Evolutionary conservation across 2,797 vertebrate species (phyloP).

Genomic region (Arctocebus calabarensis): DNA sequence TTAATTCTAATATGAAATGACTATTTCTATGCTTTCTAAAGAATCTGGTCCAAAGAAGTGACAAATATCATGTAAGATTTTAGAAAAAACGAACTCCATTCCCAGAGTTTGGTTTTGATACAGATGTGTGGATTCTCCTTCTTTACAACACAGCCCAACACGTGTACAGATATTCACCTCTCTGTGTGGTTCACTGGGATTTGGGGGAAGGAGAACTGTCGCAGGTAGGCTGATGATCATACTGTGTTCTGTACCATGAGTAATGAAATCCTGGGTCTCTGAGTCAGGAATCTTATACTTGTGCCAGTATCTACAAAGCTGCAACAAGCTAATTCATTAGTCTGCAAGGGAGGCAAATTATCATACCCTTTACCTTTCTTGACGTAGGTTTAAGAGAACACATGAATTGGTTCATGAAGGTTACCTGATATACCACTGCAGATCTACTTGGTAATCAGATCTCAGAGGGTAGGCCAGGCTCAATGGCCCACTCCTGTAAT

Average conservation of each 20-base stretch:
- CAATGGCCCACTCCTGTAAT: too few species aligned
- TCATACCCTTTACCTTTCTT: neutral
- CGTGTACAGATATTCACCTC: neutral
- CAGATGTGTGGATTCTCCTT: neutral
- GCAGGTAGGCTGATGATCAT: neutral
- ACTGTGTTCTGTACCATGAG: neutral
- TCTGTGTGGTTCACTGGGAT: neutral
- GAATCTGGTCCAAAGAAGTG: neutral
- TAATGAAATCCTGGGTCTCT: neutral
- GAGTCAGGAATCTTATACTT: neutral
- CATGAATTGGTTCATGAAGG: neutral
- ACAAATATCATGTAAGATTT: neutral
- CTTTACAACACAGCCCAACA: neutral
- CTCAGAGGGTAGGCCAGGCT: neutral
- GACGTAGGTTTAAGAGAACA: neutral
- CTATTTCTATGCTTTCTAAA: neutral
- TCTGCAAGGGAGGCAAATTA: neutral
- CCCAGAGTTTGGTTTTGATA: neutral
- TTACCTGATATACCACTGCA: neutral
- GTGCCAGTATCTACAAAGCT: neutral
- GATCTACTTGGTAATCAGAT: neutral
- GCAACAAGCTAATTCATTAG: neutral
- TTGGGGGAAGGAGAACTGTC: neutral
- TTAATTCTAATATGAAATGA: neutral
- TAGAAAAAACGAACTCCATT: neutral